These are phyloP conservation scores for Silurus lanzhouensis DNA, from an alignment of 2,797 vertebrate genomes.

Conservation along the genomic window DNA sequence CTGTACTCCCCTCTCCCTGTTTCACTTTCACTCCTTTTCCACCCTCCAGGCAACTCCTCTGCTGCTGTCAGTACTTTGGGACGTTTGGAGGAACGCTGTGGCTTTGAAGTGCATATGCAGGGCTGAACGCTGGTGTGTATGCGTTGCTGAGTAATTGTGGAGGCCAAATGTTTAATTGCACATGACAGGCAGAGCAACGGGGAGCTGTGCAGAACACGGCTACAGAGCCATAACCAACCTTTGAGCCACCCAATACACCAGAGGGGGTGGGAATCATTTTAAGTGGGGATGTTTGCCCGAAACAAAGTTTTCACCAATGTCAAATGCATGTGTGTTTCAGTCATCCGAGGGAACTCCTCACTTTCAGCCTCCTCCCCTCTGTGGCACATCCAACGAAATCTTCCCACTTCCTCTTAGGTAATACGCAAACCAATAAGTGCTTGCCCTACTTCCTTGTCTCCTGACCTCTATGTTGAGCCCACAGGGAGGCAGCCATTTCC, in stretches of 20 bases:
- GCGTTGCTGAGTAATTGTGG: conserved; percentile 92
- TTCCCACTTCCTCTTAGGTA: neutral
- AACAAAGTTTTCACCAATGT: conserved; percentile 38
- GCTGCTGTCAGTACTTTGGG: conserved; percentile 87
- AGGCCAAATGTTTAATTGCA: conserved; percentile 99
- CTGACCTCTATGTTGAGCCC: conserved; percentile 71
- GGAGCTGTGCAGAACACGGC: conserved; percentile 80
- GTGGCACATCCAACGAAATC: neutral
- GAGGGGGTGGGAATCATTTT: conserved; percentile 34
- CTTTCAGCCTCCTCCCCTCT: neutral
- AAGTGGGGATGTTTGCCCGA: conserved; percentile 30
- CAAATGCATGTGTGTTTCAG: conserved; percentile 26
- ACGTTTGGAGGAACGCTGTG: conserved; percentile 85
- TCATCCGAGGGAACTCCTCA: conserved; percentile 12
- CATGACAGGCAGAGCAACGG: conserved; percentile 95
- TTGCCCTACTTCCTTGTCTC: conserved; percentile 10
- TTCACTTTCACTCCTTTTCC: conserved; percentile 78
- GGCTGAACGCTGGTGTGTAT: conserved; percentile 89
- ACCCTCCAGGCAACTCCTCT: conserved; percentile 83
- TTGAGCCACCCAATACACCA: conserved; percentile 65
- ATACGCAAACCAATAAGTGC: neutral
- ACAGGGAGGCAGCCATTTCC: conserved; percentile 27
- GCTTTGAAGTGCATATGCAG: conserved; percentile 98
- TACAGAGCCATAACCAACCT: conserved; percentile 62
- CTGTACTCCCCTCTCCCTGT: conserved; percentile 77